phyloP scores from a whole-genome alignment of 2,797 vertebrate genomes.

The Poecilia velifera region DNA sequence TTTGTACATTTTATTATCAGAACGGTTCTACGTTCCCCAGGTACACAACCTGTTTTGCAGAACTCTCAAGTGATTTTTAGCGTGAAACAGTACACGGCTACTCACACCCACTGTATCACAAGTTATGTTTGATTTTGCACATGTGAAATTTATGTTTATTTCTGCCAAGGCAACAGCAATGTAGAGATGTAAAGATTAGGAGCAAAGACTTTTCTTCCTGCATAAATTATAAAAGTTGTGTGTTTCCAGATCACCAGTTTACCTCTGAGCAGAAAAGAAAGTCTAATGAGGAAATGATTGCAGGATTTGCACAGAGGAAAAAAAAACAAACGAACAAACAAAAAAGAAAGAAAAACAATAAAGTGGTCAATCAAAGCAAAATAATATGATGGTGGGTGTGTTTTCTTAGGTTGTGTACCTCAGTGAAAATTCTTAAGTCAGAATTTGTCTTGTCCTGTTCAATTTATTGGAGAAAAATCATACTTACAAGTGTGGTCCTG shows the following conservation, averaged over 20 bases:
- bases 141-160: not conserved
- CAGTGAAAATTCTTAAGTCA: slow-evolving; percentile 22
- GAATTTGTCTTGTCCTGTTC: slow-evolving; percentile 38
- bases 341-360: slow-evolving; percentile 30
- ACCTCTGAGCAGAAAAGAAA: slow-evolving; percentile 45
- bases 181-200: slow-evolving; percentile 28
- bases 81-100: not conserved
- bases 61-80: not conserved
- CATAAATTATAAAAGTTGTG: slow-evolving; percentile 19
- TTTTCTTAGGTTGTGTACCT: slow-evolving; percentile 21
- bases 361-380: slow-evolving; percentile 22
- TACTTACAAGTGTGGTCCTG: slow-evolving; percentile 20
- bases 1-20: not conserved
- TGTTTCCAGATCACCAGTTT: slow-evolving; percentile 32
- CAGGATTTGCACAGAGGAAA: slow-evolving; percentile 48
- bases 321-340: slow-evolving; percentile 8
- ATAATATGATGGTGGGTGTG: slow-evolving; percentile 10
- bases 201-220: slow-evolving; percentile 21
- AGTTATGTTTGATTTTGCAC: not conserved
- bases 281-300: slow-evolving; percentile 41
- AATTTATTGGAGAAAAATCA: slow-evolving; percentile 25
- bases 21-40: not conserved
- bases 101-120: not conserved
- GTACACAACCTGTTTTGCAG: not conserved
- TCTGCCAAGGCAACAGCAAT: slow-evolving; percentile 28